Base-by-base conservation (phyloP, 2,888 invertebrate genomes). In the Papilio gigon region DNA sequence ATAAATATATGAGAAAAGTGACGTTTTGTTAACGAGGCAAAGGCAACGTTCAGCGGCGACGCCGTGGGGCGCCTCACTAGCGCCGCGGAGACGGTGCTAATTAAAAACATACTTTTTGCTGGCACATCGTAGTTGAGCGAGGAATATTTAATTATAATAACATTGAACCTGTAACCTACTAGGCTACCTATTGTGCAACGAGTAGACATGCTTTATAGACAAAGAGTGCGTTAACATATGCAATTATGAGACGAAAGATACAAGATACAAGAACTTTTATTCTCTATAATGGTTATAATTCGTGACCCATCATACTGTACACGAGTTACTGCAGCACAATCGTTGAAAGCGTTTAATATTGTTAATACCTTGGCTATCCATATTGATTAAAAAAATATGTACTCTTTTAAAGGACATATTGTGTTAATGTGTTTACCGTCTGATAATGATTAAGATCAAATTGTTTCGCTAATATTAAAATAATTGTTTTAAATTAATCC, bases 1-100 rank as follows among this genome's bases (percentile, higher is more conserved):
- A 89, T 90, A 88, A 88, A 89, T 88, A 89, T 87, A 80, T 84
- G 84, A 86, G 86, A 89, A 89, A 87, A 87, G 83, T 87, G 89
- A 88, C 88, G 86, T 90, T 88, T 87, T 79, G 85, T 89, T 88
- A 90, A 90, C 86, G 89, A 88, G 79, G 80, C 79, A 79, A 75
- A 77, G 76, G 85, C 87, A 84, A 84, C 80, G 87, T 84, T 86
- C 84, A 88, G 89, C 88, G 89, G 88, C 87, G 65, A 73, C 89
- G 72, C 89, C 60, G 80, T 88, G 84, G 89, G 90, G 87, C 76
- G 87, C 80, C 80, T 71, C 72, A 76, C 71, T 80, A 72, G 47
- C 81, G 75, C 76, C 84, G 80, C 82, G 82, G 77, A n/a, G 30
- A 56, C 81, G 84, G 85, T 80, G 83, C 86, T 89, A 88, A 89